Conservation (phyloP, 2,888 invertebrate genomes). For the Brenthis daphne region DNA sequence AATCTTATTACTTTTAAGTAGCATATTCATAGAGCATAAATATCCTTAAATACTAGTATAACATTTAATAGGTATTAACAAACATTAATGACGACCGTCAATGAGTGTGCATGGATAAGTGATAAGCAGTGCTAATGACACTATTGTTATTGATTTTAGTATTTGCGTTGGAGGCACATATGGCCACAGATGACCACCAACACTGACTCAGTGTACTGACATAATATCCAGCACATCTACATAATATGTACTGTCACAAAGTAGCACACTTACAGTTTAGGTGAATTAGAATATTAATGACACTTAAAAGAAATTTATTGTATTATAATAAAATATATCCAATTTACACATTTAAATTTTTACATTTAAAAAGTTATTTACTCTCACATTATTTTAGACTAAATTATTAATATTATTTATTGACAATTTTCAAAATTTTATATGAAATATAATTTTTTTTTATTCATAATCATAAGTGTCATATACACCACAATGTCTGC, state of each 20-base stretch:
- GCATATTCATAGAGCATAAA: too few species aligned
- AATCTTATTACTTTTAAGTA: too few species aligned
- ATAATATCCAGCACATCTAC: background rate
- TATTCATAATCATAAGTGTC: too few species aligned
- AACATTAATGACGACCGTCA: background rate
- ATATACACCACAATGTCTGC: background rate
- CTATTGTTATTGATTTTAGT: constrained; percentile 25
- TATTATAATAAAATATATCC: too few species aligned
- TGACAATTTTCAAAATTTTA: too few species aligned
- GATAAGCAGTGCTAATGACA: constrained; percentile 37
- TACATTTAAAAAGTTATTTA: too few species aligned
- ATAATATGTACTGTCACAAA: background rate
- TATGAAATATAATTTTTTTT: too few species aligned
- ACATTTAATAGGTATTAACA: background rate
- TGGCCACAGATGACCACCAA: constrained; percentile 17
- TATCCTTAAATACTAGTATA: too few species aligned
- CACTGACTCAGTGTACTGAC: constrained; percentile 27
- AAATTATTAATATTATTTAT: too few species aligned
- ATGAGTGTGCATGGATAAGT: constrained; percentile 10
- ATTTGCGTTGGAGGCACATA: constrained; percentile 20
- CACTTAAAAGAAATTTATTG: background rate
- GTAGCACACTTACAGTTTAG: constrained; percentile 10
- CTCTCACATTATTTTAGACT: too few species aligned
- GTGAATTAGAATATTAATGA: background rate
- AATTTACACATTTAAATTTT: too few species aligned